A percentile compares a stretch with the other conserved stretches of the same genome.
phyloP scores from a whole-genome alignment of 2,888 invertebrate species.

The Philaethria dido region DNA sequence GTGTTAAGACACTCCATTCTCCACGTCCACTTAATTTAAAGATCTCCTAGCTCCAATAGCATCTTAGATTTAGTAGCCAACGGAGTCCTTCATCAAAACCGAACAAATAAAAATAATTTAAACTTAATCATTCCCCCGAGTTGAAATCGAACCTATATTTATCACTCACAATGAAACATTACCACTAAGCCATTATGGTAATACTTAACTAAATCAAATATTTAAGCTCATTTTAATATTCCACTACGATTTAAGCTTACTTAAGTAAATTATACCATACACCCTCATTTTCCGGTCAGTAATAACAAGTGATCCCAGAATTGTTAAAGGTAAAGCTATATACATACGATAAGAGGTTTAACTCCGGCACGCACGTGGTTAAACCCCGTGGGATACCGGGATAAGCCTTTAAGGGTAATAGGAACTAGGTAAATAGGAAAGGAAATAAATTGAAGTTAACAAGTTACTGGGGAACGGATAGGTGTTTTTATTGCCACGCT shows the following conservation, averaged over 20 bases:
- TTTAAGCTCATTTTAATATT: background rate
- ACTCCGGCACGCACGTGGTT: slow-evolving; percentile 33
- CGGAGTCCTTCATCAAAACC: too few relatives aligned
- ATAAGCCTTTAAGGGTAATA: slow-evolving; percentile 34
- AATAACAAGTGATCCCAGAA: slow-evolving; percentile 34
- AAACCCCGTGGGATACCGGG: slow-evolving; percentile 29
- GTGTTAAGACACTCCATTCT: too few relatives aligned
- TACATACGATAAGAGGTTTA: slow-evolving; percentile 37
- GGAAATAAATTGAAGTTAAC: too few relatives aligned
- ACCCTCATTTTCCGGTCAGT: slow-evolving; percentile 25
- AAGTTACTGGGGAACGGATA: too few relatives aligned
- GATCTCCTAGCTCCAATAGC: too few relatives aligned
- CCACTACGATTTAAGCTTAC: background rate
- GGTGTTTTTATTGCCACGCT: too few relatives aligned
- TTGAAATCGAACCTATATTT: too few relatives aligned
- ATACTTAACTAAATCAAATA: background rate
- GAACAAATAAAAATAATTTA: too few relatives aligned
- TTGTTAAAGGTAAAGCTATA: slow-evolving; percentile 32
- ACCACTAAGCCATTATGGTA: background rate
- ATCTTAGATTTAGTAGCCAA: too few relatives aligned
- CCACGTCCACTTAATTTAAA: too few relatives aligned
- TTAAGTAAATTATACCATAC: background rate
- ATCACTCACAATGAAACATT: background rate
- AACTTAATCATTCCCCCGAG: too few relatives aligned
- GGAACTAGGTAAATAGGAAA: too few relatives aligned